Evolutionary conservation across 2,797 vertebrate genomes (phyloP).

Genomic region (Moxostoma hubbsi): DNA sequence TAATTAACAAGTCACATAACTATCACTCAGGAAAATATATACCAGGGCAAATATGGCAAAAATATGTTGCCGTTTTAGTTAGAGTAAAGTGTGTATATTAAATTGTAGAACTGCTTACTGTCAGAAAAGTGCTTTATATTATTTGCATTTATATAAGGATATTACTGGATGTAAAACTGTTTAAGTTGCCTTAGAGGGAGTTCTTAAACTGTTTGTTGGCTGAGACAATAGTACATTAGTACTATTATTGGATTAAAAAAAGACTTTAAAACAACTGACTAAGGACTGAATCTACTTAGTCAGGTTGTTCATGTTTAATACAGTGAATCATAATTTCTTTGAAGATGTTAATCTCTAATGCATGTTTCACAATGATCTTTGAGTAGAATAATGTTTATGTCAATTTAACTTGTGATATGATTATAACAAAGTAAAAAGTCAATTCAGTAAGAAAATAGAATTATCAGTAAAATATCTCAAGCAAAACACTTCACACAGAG

Average conservation of each 20-base stretch:
- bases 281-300: conserved; percentile 21
- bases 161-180: neutral
- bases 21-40: conserved; percentile 29
- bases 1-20: conserved; percentile 6
- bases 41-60: neutral
- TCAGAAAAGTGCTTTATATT: conserved; percentile 17
- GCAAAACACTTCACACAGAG: conserved; percentile 7
- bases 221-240: no score
- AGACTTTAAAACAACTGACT: conserved; percentile 56
- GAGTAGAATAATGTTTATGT: neutral
- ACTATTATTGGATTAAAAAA: no score
- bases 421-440: neutral
- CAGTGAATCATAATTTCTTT: conserved; percentile 16
- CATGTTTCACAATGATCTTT: conserved; percentile 24
- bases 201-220: neutral
- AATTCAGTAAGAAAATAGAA: neutral
- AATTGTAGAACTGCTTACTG: neutral
- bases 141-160: conserved; percentile 26
- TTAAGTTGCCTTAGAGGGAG: neutral
- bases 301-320: conserved; percentile 19
- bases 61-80: no score
- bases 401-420: neutral
- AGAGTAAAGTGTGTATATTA: neutral
- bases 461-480: neutral
- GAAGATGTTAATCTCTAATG: conserved; percentile 5